These are phyloP conservation scores for Ferdinandea cuprea DNA, from an alignment of 2,888 invertebrate genomes.

Conservation along the genomic window DNA sequence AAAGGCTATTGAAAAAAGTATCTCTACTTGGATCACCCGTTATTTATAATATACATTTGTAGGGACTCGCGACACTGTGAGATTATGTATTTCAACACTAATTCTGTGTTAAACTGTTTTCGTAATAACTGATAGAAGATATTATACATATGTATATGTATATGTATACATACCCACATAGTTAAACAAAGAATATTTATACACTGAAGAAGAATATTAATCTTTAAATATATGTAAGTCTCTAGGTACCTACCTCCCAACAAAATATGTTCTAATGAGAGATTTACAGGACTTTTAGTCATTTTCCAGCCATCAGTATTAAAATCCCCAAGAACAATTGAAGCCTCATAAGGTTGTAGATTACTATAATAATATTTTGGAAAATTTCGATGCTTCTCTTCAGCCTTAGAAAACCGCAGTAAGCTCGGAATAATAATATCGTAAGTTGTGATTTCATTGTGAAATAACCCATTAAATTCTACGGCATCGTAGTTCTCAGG, in stretches of 20 bases:
- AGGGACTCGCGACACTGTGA: no score
- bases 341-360: slow-evolving; percentile 76
- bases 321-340: slow-evolving; percentile 80
- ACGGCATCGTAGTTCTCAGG: slow-evolving; percentile 77
- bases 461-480: slow-evolving; percentile 79
- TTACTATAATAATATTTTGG: slow-evolving; percentile 80
- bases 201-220: no score
- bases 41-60: no score
- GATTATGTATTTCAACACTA: no score
- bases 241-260: slow-evolving; percentile 78
- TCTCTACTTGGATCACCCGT: no score
- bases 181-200: no score
- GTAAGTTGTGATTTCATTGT: slow-evolving; percentile 80
- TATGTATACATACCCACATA: no score
- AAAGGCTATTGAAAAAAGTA: no score
- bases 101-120: no score
- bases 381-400: slow-evolving; percentile 70
- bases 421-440: slow-evolving; percentile 79
- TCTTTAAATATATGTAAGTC: neutral
- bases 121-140: no score
- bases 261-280: slow-evolving; percentile 80
- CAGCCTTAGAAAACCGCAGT: slow-evolving; percentile 69
- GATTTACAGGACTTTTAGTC: slow-evolving; percentile 77
- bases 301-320: slow-evolving; percentile 78
- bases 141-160: no score